A percentile compares a stretch with the other conserved stretches of the same genome.
phyloP scores from a whole-genome alignment of 2,797 vertebrate genomes.

The Capromys pilorides region DNA sequence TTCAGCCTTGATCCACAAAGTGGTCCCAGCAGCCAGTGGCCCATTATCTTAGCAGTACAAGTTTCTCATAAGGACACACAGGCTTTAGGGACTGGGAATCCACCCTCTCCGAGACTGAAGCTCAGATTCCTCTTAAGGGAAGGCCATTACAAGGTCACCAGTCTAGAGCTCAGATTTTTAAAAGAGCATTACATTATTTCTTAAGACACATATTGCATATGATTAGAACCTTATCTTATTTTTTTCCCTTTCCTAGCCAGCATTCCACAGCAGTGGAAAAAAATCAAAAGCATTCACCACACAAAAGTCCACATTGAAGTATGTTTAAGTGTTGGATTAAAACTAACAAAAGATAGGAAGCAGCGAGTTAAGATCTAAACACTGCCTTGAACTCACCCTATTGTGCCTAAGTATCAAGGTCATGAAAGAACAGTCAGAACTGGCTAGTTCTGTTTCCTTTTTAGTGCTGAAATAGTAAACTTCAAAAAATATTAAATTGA shows the following conservation, averaged over 20 bases:
- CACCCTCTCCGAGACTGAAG: not conserved
- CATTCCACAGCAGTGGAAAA: slow-evolving; percentile 44
- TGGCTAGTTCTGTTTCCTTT: slow-evolving; percentile 77
- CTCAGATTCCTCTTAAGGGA: not conserved
- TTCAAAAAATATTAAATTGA: slow-evolving; percentile 76
- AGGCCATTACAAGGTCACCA: not conserved
- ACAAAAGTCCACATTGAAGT: slow-evolving; percentile 56
- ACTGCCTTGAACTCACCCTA: slow-evolving; percentile 80
- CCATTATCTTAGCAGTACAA: not conserved
- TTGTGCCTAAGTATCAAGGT: slow-evolving; percentile 73
- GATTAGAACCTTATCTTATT: slow-evolving; percentile 47
- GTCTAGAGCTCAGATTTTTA: not conserved
- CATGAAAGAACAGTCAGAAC: slow-evolving; percentile 70
- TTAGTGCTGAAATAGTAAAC: slow-evolving; percentile 68
- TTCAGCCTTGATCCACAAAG: not conserved
- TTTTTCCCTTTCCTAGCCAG: slow-evolving; percentile 47
- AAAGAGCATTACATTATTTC: not conserved
- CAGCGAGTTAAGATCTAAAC: slow-evolving; percentile 54
- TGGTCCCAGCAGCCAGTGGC: not conserved
- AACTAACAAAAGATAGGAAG: slow-evolving; percentile 75
- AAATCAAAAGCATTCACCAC: slow-evolving; percentile 60
- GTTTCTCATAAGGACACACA: not conserved
- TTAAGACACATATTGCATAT: slow-evolving; percentile 54
- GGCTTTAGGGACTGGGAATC: not conserved
- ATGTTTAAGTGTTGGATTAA: slow-evolving; percentile 58